A percentile compares a stretch with the other conserved stretches of the same genome.
Evolutionary conservation across 2,797 vertebrate species (phyloP).

Genomic region (Remorina albescens): DNA sequence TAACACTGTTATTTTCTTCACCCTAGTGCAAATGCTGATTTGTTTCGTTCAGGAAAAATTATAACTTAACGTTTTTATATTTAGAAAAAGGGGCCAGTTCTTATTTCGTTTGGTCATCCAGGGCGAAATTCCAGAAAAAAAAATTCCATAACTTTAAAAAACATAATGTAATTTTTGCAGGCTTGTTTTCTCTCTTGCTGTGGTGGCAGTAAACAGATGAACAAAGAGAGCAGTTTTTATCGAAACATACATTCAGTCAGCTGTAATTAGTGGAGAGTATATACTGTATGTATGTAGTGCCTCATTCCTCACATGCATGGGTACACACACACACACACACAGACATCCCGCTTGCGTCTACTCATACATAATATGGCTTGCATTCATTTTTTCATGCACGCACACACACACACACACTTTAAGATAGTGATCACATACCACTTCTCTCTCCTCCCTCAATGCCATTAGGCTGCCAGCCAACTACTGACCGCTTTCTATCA

Average conservation of each 20-base stretch:
- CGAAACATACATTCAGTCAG: conserved; percentile 12
- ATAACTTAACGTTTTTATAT: neutral
- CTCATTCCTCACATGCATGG: conserved; percentile 28
- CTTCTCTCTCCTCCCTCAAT: conserved; percentile 49
- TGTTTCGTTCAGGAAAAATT: neutral
- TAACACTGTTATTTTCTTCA: neutral
- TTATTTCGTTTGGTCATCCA: neutral
- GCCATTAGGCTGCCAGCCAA: conserved; percentile 75
- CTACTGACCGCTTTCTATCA: conserved; percentile 56
- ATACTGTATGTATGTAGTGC: neutral
- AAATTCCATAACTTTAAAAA: neutral
- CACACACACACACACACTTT: conserved; percentile 35
- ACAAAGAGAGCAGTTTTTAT: conserved; percentile 5
- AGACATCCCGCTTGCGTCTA: no score
- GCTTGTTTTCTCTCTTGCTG: neutral
- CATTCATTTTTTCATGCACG: no score
- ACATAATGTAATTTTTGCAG: neutral
- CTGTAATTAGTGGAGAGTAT: conserved; percentile 18
- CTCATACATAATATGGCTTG: no score
- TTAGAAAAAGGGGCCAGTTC: neutral
- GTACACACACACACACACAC: neutral
- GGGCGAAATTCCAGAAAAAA: neutral
- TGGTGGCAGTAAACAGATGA: neutral
- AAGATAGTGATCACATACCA: conserved; percentile 70
- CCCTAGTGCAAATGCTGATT: neutral